phyloP scores from a whole-genome alignment of 2,888 invertebrate genomes.

The Lypha dubia region DNA sequence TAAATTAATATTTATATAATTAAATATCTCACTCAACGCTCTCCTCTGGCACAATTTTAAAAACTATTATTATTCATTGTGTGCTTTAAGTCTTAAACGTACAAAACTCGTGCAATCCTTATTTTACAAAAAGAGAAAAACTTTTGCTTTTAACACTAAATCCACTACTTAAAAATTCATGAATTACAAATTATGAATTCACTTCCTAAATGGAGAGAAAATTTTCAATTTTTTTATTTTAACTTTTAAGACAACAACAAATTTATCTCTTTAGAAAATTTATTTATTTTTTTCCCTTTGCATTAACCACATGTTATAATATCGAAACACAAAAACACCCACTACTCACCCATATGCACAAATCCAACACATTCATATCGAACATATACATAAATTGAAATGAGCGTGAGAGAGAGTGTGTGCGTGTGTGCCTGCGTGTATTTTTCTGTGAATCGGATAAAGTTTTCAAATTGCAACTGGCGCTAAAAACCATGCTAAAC shows the following conservation, averaged over 20 bases:
- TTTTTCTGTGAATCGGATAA: constrained; percentile 43
- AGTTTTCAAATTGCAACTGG: constrained; percentile 59
- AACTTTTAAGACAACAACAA: constrained; percentile 34
- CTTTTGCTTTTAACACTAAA: constrained; percentile 25
- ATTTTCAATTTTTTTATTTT: constrained; percentile 8
- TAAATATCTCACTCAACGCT: too few species aligned
- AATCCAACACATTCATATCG: background rate
- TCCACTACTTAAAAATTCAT: constrained; percentile 21
- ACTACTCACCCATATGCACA: background rate
- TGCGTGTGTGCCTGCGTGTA: background rate
- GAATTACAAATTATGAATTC: constrained; percentile 54
- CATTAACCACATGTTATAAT: constrained; percentile 61
- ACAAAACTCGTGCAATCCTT: background rate
- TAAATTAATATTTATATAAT: too few species aligned
- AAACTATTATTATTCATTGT: background rate
- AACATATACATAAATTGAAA: constrained; percentile 29
- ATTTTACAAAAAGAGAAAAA: background rate
- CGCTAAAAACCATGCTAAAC: constrained; percentile 68
- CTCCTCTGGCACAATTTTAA: background rate
- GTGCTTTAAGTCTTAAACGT: constrained; percentile 26
- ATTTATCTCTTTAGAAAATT: constrained; percentile 39
- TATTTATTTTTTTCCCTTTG: constrained; percentile 12
- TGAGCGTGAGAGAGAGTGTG: constrained; percentile 22
- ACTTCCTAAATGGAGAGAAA: constrained; percentile 34
- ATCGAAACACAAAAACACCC: constrained; percentile 22